Base-by-base conservation (phyloP, 2,797 vertebrate genomes). In the Pantherophis vulpinus region DNA sequence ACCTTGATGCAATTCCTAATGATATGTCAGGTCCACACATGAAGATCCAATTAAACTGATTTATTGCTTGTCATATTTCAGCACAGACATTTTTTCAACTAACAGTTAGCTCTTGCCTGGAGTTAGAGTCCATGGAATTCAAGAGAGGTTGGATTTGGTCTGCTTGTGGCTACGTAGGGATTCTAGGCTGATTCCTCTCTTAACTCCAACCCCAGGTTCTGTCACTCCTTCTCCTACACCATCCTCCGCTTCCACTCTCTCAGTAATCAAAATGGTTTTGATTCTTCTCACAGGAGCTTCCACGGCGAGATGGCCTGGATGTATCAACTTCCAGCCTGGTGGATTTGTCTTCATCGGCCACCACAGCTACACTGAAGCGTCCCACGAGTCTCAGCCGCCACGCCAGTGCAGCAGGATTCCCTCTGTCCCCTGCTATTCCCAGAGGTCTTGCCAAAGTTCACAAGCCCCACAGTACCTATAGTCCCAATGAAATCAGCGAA, bases 331-430 rank as follows among this genome's bases (percentile, higher is more conserved):
- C 0, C 91, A 70, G 97, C 94, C 86, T 90, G 94, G 94, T 98
- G 98, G 97, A 95, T 97, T 97, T 95, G 91, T 58, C 96, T 96
- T 94, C 95, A 27, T 96, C 98, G 0, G 98, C 98, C 3, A n/a
- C 98, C 0, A 96, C 96, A 51, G 96, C 97, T 88, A 99, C 99
- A 0, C 97, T 99, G 93, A 99, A 98, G 96, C 98, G 99, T 1
- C 99, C 99, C 42, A 99, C 98, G 5, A 98, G 98, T 42, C 98
- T 99, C 94, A 99, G 98, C 97, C 98, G 99, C 51, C 99, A 99
- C 2, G 98, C 99, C 97, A 99, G 99, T 0, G 99, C 99, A 0
- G 98, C 98, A 0, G 98, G 99, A 55, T 99, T 99, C 96, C 98
- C 99, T 0, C 98, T 99, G 63, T 98, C 98, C 0, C 96, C 97